Evolutionary conservation across 2,888 invertebrate species (phyloP), one percentile per base, ranked within the genome.

Genomic region (Branchellion lobata): DNA sequence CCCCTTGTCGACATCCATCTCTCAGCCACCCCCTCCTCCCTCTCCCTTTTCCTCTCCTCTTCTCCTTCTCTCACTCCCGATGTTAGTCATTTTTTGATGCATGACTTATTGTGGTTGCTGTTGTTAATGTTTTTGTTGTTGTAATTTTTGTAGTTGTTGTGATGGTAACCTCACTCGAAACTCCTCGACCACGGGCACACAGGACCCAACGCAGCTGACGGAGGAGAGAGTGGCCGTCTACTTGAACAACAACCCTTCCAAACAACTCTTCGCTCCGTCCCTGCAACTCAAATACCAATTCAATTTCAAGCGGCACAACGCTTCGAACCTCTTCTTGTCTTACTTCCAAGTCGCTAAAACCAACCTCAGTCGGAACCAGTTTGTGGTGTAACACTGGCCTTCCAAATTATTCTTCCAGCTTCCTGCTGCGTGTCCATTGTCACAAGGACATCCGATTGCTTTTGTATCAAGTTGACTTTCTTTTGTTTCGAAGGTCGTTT

Each of bases 141-240:
- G 18, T 51, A 11, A 18, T 51, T 51, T 18, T 51, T 51, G 11
- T 51, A 11, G 11, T 18, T 51, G 14, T 51, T 21, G 11, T 51
- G 14, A 11, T 51, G 11, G 51, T 21, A 18, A 18, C 21, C 51
- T 51, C 14, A 18, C 14, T 51, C 21, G 51, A 11, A 18, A 51
- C 51, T 51, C 51, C 21, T 11, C 51, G 18, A 11, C 21, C 14
- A 21, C 14, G 18, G n/a, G n/a, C n/a, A n/a, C n/a, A n/a, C n/a
- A n/a, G n/a, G n/a, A n/a, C n/a, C n/a, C n/a, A n/a, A n/a, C n/a
- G n/a, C 53, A 29, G 5, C 57, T 65, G 61, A 61, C 33, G 34
- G 57, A 77, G n/a, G 76, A 76, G 14, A 61, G 77, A 65, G 36
- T 77, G 3, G 40, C 77, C 11, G 65, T 57, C n/a, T 77, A 77